These are phyloP conservation scores for Apostichopus parvimensis DNA, from an alignment of 35 echinoderm and acorn worm genomes.

Conservation along the genomic window DNA sequence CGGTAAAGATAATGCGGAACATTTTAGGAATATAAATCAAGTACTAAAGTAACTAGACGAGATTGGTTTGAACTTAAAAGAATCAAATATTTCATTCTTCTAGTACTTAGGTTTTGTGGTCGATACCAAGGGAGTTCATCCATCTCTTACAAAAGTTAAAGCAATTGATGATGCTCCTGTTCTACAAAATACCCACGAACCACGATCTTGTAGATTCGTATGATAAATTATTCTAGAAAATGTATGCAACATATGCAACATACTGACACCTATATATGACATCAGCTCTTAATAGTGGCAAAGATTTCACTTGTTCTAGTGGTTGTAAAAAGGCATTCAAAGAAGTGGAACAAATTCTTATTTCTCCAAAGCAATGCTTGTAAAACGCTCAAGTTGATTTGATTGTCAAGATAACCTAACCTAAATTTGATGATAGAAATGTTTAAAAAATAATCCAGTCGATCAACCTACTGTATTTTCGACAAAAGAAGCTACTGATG, in stretches of 20 bases:
- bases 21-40: background rate
- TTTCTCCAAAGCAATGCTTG: too few species aligned
- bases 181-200: background rate
- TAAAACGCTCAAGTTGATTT: too few species aligned
- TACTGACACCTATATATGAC: background rate
- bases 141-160: background rate
- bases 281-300: too few species aligned
- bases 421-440: too few species aligned
- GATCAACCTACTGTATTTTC: conserved; percentile 1
- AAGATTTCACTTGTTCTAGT: background rate
- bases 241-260: background rate
- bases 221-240: background rate
- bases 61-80: background rate
- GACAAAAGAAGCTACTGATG: conserved; percentile 40
- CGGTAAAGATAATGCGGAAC: background rate
- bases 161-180: background rate
- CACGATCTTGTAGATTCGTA: background rate
- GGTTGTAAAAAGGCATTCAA: background rate
- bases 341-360: background rate
- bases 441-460: background rate
- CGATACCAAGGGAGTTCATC: background rate
- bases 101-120: background rate
- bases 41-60: background rate
- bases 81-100: background rate
- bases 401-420: too few species aligned